phyloP scores from a whole-genome alignment of 2,113 vertebrate species.

The Seriola dumerili region DNA sequence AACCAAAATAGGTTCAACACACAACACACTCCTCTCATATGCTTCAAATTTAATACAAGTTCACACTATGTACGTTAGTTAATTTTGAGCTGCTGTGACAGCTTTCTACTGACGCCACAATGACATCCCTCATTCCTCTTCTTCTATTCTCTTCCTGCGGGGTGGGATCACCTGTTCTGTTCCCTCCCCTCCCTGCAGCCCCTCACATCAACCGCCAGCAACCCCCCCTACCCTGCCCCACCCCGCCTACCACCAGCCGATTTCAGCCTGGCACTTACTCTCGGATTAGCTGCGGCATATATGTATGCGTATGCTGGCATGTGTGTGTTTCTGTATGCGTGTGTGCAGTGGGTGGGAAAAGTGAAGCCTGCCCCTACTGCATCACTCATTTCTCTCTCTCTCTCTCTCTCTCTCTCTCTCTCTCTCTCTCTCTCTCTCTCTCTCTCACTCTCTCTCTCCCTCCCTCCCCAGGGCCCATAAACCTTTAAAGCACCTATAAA shows the following conservation, averaged over 20 bases:
- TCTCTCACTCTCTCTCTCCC: neutral
- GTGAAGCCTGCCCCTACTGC: conserved; percentile 78
- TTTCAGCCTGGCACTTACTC: conserved; percentile 53
- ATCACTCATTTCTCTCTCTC: conserved; percentile 79
- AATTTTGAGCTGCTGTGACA: neutral
- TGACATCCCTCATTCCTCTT: conserved; percentile 34
- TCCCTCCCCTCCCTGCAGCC: neutral
- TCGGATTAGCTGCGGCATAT: conserved; percentile 53
- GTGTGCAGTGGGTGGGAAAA: conserved; percentile 74
- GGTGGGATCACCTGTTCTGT: conserved; percentile 70
- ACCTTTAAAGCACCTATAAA: conserved; percentile 91
- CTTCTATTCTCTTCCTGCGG: conserved; percentile 31
- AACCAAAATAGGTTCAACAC: neutral
- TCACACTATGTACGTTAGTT: neutral
- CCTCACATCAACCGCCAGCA: conserved; percentile 21
- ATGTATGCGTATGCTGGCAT: conserved; percentile 41
- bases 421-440: conserved; percentile 36
- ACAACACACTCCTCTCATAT: no score
- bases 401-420: conserved; percentile 14
- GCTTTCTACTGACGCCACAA: neutral
- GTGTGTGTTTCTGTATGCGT: conserved; percentile 43
- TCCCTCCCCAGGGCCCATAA: conserved; percentile 83
- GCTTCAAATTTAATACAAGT: neutral
- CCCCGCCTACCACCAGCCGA: conserved; percentile 34
- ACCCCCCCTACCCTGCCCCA: neutral